Percentiles rank a stretch among this genome's conserved stretches.
Conservation (phyloP, 2,113 vertebrate genomes). For the Melospiza melodia region DNA sequence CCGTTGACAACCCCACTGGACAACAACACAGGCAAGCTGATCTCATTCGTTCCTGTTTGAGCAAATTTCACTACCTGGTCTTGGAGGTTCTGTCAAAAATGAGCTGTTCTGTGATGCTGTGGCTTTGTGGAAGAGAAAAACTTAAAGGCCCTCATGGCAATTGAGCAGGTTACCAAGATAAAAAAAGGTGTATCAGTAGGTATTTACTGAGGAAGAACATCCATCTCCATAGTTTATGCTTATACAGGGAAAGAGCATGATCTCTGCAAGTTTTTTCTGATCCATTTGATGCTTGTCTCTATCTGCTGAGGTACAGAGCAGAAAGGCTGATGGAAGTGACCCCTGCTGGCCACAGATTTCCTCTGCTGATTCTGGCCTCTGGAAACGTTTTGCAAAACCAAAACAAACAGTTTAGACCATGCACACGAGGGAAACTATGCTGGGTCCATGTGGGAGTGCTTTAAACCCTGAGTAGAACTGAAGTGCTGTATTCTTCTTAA, state of each 20-base stretch:
- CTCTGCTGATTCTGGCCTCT: neutral
- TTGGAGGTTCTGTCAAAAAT: neutral
- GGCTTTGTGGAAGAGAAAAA: neutral
- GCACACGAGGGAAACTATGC: fast-evolving
- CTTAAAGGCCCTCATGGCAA: neutral
- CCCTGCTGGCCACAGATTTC: neutral
- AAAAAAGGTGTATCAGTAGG: neutral
- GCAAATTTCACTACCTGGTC: neutral
- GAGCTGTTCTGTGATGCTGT: neutral
- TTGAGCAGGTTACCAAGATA: neutral
- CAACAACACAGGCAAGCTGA: neutral
- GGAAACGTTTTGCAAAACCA: neutral
- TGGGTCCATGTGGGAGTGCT: neutral
- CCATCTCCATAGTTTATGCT: neutral
- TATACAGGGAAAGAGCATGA: neutral
- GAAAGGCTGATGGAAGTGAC: neutral
- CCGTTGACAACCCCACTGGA: neutral
- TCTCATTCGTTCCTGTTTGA: neutral
- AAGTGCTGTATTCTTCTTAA: neutral
- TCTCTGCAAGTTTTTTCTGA: neutral
- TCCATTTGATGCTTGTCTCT: neutral
- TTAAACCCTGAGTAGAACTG: neutral
- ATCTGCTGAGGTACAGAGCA: neutral
- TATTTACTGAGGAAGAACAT: neutral
- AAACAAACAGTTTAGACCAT: neutral